Conservation (phyloP, 2,797 vertebrate genomes). For the Salmo trutta region DNA sequence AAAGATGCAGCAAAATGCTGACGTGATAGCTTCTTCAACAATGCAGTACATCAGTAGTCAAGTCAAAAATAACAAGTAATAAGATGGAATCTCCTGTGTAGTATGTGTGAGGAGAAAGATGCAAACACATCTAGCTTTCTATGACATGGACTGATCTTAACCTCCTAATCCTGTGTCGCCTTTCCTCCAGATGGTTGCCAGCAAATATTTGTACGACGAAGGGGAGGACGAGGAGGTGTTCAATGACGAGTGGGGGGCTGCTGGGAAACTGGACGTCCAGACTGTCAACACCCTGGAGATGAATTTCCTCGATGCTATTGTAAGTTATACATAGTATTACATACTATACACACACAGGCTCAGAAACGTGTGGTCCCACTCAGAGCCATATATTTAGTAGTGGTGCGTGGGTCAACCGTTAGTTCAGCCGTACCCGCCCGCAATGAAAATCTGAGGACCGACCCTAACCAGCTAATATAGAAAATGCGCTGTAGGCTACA, state of each 20-base stretch:
- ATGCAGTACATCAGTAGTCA: too few species aligned
- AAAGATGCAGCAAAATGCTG: too few species aligned
- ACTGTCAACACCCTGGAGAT: conserved; percentile 94
- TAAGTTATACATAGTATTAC: conserved; percentile 64
- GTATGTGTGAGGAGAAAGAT: too few species aligned
- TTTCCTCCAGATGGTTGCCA: conserved; percentile 91
- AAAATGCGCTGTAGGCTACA: too few species aligned
- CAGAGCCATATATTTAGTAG: background rate
- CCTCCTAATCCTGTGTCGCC: background rate
- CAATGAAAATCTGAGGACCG: too few species aligned
- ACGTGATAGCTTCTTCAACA: too few species aligned
- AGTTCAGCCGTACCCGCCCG: too few species aligned
- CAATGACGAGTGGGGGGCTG: conserved; percentile 96
- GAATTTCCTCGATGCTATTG: conserved; percentile 94
- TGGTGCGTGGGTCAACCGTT: background rate
- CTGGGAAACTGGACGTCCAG: conserved; percentile 91
- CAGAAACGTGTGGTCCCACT: background rate
- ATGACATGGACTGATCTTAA: background rate
- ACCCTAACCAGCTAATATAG: too few species aligned
- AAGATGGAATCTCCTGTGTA: too few species aligned
- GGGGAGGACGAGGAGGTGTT: conserved; percentile 98
- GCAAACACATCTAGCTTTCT: background rate
- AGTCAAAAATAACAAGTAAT: too few species aligned
- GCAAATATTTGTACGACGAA: conserved; percentile 97
- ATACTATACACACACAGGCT: background rate